Evolutionary conservation across 2,888 invertebrate genomes (phyloP).

Genomic region (Drosophila borborema): DNA sequence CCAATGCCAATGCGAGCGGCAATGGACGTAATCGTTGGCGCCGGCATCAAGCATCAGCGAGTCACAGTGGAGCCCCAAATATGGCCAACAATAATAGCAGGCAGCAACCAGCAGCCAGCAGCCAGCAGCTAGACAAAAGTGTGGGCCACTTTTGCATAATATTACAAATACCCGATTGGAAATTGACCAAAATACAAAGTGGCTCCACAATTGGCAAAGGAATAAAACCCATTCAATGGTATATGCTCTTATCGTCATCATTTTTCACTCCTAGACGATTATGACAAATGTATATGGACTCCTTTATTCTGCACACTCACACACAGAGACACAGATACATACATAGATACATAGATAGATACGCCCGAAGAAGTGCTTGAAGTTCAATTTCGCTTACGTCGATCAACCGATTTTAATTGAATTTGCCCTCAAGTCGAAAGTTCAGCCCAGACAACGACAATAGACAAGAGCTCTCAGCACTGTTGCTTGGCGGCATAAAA

Average conservation of each 20-base stretch:
- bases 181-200: slow-evolving; percentile 26
- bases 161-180: slow-evolving; percentile 51
- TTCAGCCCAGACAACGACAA: background rate
- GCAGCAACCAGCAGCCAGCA: background rate
- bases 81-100: slow-evolving; percentile 7
- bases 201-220: slow-evolving; percentile 18
- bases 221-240: slow-evolving; percentile 17
- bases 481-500: background rate
- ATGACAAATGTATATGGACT: slow-evolving; percentile 36
- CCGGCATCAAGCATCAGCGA: slow-evolving; percentile 29
- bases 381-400: background rate
- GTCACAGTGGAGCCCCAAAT: slow-evolving; percentile 48
- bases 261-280: slow-evolving; percentile 41
- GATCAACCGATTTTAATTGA: slow-evolving; percentile 8
- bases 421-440: background rate
- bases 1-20: slow-evolving; percentile 46
- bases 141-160: slow-evolving; percentile 58
- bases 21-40: slow-evolving; percentile 36
- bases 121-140: slow-evolving; percentile 25
- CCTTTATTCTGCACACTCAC: background rate
- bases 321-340: background rate
- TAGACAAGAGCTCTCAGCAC: too few relatives aligned
- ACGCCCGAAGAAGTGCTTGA: background rate
- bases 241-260: slow-evolving; percentile 35
- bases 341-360: background rate